A percentile compares a stretch with the other conserved stretches of the same genome.
These are phyloP conservation scores for Hyperoplus immaculatus DNA, from an alignment of 2,797 vertebrate genomes.

Conservation along the genomic window DNA sequence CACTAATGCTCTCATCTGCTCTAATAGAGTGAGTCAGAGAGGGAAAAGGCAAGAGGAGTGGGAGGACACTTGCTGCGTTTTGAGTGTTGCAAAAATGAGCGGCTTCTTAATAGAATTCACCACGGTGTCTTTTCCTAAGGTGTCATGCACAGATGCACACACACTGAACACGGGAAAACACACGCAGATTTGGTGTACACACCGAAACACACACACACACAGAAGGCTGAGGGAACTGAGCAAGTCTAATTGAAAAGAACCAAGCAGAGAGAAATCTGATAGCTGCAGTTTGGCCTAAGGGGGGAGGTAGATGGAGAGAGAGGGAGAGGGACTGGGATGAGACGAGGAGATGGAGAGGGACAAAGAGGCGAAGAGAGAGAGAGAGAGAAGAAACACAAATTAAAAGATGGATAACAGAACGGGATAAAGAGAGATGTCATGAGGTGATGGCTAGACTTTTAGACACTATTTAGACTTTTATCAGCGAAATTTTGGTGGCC, in stretches of 20 bases:
- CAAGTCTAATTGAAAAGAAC: slow-evolving; percentile 85
- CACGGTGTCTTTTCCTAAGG: slow-evolving; percentile 75
- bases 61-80: slow-evolving; percentile 55
- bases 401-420: not conserved
- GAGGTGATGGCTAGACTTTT: slow-evolving; percentile 1
- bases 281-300: slow-evolving; percentile 73
- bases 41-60: slow-evolving; percentile 16
- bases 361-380: slow-evolving; percentile 13
- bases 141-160: slow-evolving; percentile 58
- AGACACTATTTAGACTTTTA: not conserved
- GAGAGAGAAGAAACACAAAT: not conserved
- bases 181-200: slow-evolving; percentile 23
- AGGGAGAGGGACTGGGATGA: slow-evolving; percentile 5
- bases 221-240: slow-evolving; percentile 62
- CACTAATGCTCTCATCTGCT: slow-evolving; percentile 53
- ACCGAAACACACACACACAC: slow-evolving; percentile 31
- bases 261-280: slow-evolving; percentile 83
- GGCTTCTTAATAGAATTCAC: slow-evolving; percentile 77
- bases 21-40: slow-evolving; percentile 60
- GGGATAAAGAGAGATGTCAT: slow-evolving; percentile 11
- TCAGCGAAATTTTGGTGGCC: not conserved
- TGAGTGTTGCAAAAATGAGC: slow-evolving; percentile 71
- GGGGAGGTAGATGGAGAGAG: slow-evolving; percentile 31
- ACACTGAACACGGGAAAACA: slow-evolving; percentile 27
- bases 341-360: slow-evolving; percentile 10